Evolutionary conservation across 2,797 vertebrate genomes (phyloP).

Genomic region (Aeoliscus strigatus): DNA sequence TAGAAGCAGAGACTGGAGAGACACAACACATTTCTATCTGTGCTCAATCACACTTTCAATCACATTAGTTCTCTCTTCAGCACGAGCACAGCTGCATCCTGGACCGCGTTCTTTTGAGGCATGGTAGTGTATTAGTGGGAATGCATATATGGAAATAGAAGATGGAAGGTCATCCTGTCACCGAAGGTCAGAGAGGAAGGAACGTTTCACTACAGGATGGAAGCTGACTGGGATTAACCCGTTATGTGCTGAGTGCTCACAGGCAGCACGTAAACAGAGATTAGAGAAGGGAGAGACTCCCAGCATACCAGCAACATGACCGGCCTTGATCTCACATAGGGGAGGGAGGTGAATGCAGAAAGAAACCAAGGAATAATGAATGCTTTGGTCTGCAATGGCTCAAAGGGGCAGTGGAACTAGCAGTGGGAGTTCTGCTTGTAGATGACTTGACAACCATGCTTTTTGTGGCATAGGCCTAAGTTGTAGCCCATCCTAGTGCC

Average conservation of each 20-base stretch:
- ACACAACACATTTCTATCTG: constrained; percentile 12
- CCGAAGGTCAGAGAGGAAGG: constrained; percentile 55
- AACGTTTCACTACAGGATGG: constrained; percentile 21
- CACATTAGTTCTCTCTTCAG: constrained; percentile 18
- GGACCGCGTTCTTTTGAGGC: constrained; percentile 16
- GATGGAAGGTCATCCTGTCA: constrained; percentile 43
- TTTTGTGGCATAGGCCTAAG: too few relatives aligned
- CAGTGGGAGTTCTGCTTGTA: too few relatives aligned
- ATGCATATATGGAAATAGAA: constrained; percentile 22
- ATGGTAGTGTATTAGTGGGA: constrained; percentile 9
- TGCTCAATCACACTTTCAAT: constrained; percentile 11
- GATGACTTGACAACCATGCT: too few relatives aligned
- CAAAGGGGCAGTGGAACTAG: too few relatives aligned
- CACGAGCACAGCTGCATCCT: constrained; percentile 34
- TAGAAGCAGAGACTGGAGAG: too few relatives aligned
- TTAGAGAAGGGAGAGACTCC: constrained; percentile 41
- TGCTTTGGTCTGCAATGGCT: too few relatives aligned
- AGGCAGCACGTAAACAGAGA: constrained; percentile 58
- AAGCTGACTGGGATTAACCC: constrained; percentile 19
- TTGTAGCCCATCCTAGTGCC: too few relatives aligned
- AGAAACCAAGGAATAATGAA: too few relatives aligned
- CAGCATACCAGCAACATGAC: constrained; percentile 36
- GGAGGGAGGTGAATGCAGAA: too few relatives aligned
- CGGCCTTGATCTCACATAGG: constrained; percentile 2
- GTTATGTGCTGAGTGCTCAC: constrained; percentile 44